These are phyloP conservation scores for Cephalotes varians DNA, from an alignment of 2,888 invertebrate species.

Conservation along the genomic window DNA sequence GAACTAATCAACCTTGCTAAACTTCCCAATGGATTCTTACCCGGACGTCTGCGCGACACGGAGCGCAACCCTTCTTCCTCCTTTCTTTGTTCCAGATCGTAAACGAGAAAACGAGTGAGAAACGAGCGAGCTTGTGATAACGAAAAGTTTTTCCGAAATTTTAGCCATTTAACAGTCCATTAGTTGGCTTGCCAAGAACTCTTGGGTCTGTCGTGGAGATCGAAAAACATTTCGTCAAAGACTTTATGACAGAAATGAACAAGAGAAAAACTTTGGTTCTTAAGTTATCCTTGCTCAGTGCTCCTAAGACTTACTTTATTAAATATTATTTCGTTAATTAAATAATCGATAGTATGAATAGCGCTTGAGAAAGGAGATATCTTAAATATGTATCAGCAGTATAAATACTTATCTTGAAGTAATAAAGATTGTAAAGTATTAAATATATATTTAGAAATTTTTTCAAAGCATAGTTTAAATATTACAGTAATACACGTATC, in stretches of 20 bases:
- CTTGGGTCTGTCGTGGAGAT: neutral
- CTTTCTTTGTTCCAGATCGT: conserved; percentile 33
- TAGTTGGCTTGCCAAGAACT: conserved; percentile 32
- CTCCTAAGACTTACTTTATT: neutral
- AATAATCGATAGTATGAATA: neutral
- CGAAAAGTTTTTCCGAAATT: conserved; percentile 50
- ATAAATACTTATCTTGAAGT: neutral
- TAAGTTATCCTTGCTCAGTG: neutral
- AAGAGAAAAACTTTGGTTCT: conserved; percentile 11
- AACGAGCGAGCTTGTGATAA: conserved; percentile 15
- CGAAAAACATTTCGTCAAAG: conserved; percentile 12
- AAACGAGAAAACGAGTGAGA: neutral
- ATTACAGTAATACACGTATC: neutral
- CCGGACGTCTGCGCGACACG: conserved; percentile 5
- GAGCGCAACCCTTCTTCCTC: conserved; percentile 46
- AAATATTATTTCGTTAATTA: conserved; percentile 10
- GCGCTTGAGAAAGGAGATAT: neutral
- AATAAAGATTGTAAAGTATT: neutral
- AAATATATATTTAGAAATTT: neutral
- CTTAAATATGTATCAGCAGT: neutral
- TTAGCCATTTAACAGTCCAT: conserved; percentile 36
- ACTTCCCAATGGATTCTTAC: conserved; percentile 66
- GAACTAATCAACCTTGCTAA: conserved; percentile 81
- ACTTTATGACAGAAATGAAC: conserved; percentile 35
- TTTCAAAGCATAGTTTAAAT: neutral